Evolutionary conservation across 2,888 invertebrate genomes (phyloP).

Genomic region (Caenorhabditis drosophilae): DNA sequence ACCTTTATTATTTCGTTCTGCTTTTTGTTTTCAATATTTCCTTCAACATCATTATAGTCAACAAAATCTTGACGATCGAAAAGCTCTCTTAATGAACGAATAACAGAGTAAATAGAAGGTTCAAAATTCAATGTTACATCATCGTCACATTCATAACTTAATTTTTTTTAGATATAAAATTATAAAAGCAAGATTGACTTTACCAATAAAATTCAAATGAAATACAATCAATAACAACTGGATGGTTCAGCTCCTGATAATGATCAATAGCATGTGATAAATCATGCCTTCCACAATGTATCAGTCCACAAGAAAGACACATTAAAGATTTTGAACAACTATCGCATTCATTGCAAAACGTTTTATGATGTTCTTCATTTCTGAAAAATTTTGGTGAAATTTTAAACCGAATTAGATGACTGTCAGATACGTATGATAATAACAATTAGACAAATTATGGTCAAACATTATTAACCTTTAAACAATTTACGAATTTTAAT

Average conservation of each 20-base stretch:
- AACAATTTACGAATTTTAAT: too few relatives aligned
- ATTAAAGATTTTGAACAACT: slow-evolving; percentile 74
- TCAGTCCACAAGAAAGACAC: slow-evolving; percentile 79
- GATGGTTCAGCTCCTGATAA: slow-evolving; percentile 76
- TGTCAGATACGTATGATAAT: not conserved
- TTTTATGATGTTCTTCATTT: slow-evolving; percentile 15
- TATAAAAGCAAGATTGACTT: slow-evolving; percentile 55
- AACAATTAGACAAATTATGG: too few relatives aligned
- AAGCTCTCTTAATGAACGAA: slow-evolving; percentile 72
- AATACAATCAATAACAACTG: slow-evolving; percentile 81
- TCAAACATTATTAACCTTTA: too few relatives aligned
- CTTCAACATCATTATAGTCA: slow-evolving; percentile 6
- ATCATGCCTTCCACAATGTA: slow-evolving; percentile 80
- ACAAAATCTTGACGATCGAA: slow-evolving; percentile 30
- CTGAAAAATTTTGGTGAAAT: slow-evolving; percentile 5
- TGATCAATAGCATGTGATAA: slow-evolving; percentile 81
- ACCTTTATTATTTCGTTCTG: not conserved
- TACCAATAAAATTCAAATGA: slow-evolving; percentile 81
- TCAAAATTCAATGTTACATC: slow-evolving; percentile 73
- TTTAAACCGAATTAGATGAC: not conserved
- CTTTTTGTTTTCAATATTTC: not conserved
- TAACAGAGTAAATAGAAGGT: slow-evolving; percentile 69
- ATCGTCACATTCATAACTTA: slow-evolving; percentile 82
- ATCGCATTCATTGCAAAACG: slow-evolving; percentile 47
- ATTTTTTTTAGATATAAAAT: slow-evolving; percentile 42